Evolutionary conservation across 1,140 invertebrate species (phyloP), one percentile per base, ranked within the genome.

Genomic region (Panagrolaimus sp.): DNA sequence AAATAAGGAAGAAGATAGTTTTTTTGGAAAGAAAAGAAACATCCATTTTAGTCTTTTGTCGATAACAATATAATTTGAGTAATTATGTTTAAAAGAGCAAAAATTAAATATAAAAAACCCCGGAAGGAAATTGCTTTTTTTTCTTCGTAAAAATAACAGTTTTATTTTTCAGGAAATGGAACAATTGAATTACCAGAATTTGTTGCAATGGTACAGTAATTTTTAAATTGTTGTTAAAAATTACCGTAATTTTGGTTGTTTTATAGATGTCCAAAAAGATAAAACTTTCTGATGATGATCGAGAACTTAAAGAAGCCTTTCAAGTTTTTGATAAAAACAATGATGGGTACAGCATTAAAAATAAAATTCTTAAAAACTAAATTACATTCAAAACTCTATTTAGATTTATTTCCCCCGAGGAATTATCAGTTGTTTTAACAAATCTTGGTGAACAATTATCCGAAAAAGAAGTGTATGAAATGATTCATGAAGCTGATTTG

Each of bases 251-350:
- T 38, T 7, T 38, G n/a, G n/a, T 90, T 87, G 88, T 96, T 74
- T 94, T 93, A 83, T 96, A 97, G 91, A 96, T 97, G 92, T 92
- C 92, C 77, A 89, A 92, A 84, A 96, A 96, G 89, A 96, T 96
- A 91, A 95, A 95, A 85, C 93, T 96, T 85, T 94, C 92, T 72
- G 93, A 96, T 85, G 93, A 91, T 85, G 93, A 96, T 88, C 93
- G 96, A 93, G 69, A 75, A 46, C 26, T 80, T 28, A 47, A 73
- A 47, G 70, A 78, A 73, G 70, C 73, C 7, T 76, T 76, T 46
- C 75, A 76, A 63, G 75, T 79, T 9, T 94, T 95, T 81, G 93
- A 95, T 84, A 92, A 91, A 84, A 91, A 94, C 84, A 91, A 92
- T 76, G 91, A 93, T 76, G 93, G 93, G 0, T 87, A 91, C 80